These are phyloP conservation scores for Eulemur coronatus DNA, from an alignment of 2,797 vertebrate species.

Conservation along the genomic window DNA sequence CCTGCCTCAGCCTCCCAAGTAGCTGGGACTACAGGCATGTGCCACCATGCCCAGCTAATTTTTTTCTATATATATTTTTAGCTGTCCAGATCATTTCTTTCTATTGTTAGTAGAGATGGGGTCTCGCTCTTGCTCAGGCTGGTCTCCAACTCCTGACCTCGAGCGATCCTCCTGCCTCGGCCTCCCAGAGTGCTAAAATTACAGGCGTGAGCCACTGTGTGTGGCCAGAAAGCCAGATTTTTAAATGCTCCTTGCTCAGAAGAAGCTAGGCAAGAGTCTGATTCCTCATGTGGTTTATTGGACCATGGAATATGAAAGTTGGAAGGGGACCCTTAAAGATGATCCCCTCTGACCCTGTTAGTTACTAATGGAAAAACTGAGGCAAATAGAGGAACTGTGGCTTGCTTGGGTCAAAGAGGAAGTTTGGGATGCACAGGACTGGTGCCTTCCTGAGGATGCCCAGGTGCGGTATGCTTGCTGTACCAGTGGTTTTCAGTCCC, in stretches of 20 bases:
- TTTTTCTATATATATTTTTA: too few relatives aligned
- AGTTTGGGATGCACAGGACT: background rate
- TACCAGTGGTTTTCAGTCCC: background rate
- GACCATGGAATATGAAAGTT: background rate
- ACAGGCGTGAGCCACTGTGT: too few relatives aligned
- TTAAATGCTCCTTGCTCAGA: slow-evolving; percentile 61
- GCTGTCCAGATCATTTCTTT: too few relatives aligned
- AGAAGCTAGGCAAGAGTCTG: slow-evolving; percentile 45
- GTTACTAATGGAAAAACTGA: background rate
- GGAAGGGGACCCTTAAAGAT: background rate
- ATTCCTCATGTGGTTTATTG: slow-evolving; percentile 55
- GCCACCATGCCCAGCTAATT: too few relatives aligned
- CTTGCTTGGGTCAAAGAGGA: background rate
- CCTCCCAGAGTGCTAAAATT: too few relatives aligned
- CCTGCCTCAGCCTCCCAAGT: too few relatives aligned
- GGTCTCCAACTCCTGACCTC: too few relatives aligned
- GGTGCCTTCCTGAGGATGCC: background rate
- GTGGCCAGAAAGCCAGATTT: slow-evolving; percentile 56
- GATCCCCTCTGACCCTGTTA: background rate
- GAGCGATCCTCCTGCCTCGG: too few relatives aligned
- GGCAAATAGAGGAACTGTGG: background rate
- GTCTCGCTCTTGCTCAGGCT: too few relatives aligned
- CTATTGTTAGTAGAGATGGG: too few relatives aligned
- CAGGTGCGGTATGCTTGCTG: background rate
- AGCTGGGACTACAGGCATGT: too few relatives aligned